Percentiles rank a stretch among this genome's conserved stretches.
Conservation (phyloP, 2,113 vertebrate genomes). For the Thymallus thymallus region DNA sequence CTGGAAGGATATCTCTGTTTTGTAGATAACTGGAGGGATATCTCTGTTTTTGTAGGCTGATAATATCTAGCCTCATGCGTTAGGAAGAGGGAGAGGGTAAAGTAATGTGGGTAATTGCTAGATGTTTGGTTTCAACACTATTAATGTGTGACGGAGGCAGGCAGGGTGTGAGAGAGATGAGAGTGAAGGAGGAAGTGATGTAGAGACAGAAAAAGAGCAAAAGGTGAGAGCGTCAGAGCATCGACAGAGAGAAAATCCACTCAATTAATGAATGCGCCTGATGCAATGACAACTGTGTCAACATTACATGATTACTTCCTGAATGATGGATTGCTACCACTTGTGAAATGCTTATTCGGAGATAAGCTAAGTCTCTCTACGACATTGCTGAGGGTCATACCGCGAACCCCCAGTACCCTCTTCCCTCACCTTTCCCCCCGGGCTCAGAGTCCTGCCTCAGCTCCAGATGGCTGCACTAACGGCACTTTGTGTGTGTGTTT, state of each 20-base stretch:
- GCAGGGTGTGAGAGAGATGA: not conserved
- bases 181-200: not conserved
- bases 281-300: too few relatives aligned
- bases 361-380: not conserved
- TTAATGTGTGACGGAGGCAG: not conserved
- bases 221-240: not conserved
- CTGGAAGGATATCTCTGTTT: too few relatives aligned
- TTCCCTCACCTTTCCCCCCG: not conserved
- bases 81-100: not conserved
- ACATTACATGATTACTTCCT: not conserved
- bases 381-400: not conserved
- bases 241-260: not conserved
- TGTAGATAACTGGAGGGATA: not conserved
- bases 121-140: not conserved
- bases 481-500: conserved; percentile 6
- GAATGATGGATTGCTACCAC: conserved; percentile 21
- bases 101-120: not conserved
- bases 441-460: conserved; percentile 5
- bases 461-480: conserved; percentile 47
- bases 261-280: too few relatives aligned
- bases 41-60: not conserved
- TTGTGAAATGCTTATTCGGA: not conserved
- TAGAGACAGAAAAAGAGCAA: not conserved
- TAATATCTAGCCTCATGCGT: not conserved
- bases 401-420: not conserved